Conservation (phyloP, 1,140 invertebrate species). For the Drosophila baimaii region DNA sequence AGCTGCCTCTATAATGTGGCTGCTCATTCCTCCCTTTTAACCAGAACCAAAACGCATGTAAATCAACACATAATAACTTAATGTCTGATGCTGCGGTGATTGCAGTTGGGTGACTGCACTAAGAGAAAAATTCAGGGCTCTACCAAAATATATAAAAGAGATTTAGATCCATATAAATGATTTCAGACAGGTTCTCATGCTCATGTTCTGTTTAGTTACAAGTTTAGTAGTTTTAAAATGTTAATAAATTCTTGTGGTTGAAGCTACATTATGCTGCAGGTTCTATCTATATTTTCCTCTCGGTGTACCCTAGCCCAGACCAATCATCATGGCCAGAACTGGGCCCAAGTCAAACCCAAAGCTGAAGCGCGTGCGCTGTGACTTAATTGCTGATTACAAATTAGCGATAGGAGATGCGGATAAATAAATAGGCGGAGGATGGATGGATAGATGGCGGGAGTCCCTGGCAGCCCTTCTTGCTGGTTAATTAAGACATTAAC, state of each 20-base stretch:
- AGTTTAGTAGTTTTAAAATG: too few species aligned
- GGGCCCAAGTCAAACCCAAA: conserved; percentile 19
- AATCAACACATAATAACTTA: conserved; percentile 81
- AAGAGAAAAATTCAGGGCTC: neutral
- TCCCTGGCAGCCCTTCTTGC: conserved; percentile 39
- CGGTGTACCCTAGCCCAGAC: conserved; percentile 5
- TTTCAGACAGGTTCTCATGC: neutral
- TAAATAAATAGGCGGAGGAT: conserved; percentile 29
- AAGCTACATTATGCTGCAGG: too few species aligned
- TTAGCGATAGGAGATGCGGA: conserved; percentile 66
- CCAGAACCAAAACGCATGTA: conserved; percentile 67
- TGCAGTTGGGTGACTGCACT: neutral
- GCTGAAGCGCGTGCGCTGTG: conserved; percentile 64
- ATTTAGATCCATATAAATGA: neutral
- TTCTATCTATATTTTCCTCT: neutral
- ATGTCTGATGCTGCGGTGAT: conserved; percentile 53
- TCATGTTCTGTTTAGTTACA: neutral
- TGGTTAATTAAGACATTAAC: conserved; percentile 84
- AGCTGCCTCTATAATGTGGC: conserved; percentile 24
- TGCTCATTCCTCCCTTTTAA: conserved; percentile 25
- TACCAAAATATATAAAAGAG: neutral
- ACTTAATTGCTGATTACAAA: conserved; percentile 84
- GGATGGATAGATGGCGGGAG: conserved; percentile 2
- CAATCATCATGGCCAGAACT: conserved; percentile 24
- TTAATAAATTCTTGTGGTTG: too few species aligned